Evolutionary conservation across 2,888 invertebrate species (phyloP), one percentile per base, ranked within the genome.

Genomic region (Punctoribates punctum): DNA sequence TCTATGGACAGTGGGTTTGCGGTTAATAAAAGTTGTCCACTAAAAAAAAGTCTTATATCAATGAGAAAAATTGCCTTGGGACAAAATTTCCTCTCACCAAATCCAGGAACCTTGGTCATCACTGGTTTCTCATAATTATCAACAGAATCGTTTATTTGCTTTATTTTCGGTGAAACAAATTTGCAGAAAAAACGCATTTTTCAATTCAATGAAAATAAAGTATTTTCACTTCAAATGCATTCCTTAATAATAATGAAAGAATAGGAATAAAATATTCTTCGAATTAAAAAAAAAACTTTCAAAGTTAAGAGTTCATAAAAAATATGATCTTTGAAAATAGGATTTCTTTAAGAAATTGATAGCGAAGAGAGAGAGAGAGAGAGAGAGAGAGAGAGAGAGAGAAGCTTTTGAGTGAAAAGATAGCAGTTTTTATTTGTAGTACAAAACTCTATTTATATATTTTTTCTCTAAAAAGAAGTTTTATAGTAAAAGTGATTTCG

Each of bases 361-460:
- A 20, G 57, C 17, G 34, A 48, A 48, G 5, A 48, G 46, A 13
- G 46, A 48, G 17, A 17, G 13, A 4, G 11, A 57, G 17, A 25
- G 25, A 25, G 25, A 57, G 25, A 17, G 11, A 25, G 15, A 6
- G 57, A 9, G 34, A 8, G 8, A 34, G 8, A 34, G 34, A 34
- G 34, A 34, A n/a, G n/a, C n/a, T 8, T 34, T 34, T 34, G 34
- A 34, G 29, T 5, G 8, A 65, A 65, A 38, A 38, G 65, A 34
- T 29, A 65, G 34, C 38, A 65, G 65, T 38, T 65, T 65, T 65
- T 25, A 8, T 65, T 62, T 65, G 65, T 57, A 23, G 57, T 25
- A 65, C n/a, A 62, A 29, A 65, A 65, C 65, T 65, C 65, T 65
- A 65, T 65, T 65, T 34, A 65, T 65, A 65, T 29, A 29, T 65